Base-by-base conservation (phyloP, 2,113 vertebrate species). In the Sylvia atricapilla region DNA sequence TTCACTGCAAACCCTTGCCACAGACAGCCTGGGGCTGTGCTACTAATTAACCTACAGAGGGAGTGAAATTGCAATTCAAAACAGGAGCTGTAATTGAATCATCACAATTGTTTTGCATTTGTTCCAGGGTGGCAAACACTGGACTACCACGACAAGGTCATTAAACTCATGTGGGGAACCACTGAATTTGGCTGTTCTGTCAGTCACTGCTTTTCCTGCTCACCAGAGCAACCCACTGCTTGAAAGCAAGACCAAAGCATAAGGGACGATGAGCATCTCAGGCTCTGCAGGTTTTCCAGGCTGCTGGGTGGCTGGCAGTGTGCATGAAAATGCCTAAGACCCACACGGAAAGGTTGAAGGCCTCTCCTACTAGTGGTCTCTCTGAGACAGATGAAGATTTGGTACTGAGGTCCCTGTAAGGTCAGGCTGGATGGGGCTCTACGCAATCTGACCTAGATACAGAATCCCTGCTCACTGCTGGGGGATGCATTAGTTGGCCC, bases 41-140 rank as follows among this genome's bases (percentile, higher is more conserved):
- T 96, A 91, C 97, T 97, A 97, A 97, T 98, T 98, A 97, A 97
- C 95, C 97, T 96, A 95, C n/a, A 85, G 94, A 97, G 94, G 94
- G 93, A 97, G 94, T 0, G 82, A 97, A 97, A 96, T 16, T 96
- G 93, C 91, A 93, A 66, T 73, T 94, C 94, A 90, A 96, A 97
- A 88, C 77, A 44, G 94, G 78, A 95, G 92, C 94, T 46, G 81
- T 96, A 97, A 97, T 88, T 96, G 96, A 97, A 97, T 96, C 95
- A 95, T 95, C 94, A 86, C 74, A 81, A 90, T 96, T 81, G 94
- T 97, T 97, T 87, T 93, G 91, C 95, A 56, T 95, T 96, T 87
- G 96, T 92, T 97, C 94, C 69, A 80, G 73, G 47, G 82, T 68
- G 66, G 88, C 95, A 93, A 95, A 88, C 24, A 19, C 78, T 87